Base-by-base conservation (phyloP, 2,888 invertebrate genomes). In the Lycia hirtaria region DNA sequence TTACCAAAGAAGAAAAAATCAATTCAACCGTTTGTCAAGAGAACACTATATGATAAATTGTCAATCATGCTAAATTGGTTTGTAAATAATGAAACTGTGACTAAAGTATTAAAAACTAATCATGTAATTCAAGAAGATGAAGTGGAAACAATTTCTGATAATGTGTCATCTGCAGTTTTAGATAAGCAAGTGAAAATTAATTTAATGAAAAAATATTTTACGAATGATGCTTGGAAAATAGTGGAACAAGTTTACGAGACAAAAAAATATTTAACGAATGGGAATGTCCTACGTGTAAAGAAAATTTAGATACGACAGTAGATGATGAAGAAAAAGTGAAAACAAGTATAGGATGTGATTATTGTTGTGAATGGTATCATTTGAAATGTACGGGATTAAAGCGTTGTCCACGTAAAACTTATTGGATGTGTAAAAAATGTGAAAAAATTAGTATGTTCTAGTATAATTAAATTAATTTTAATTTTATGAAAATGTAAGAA, bases 181-280 rank as follows among this genome's bases (percentile, higher is more conserved):
- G n/a, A n/a, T n/a, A n/a, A n/a, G n/a, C n/a, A n/a, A n/a, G n/a
- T n/a, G n/a, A n/a, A n/a, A n/a, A n/a, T n/a, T n/a, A n/a, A n/a
- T n/a, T n/a, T n/a, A n/a, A n/a, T n/a, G n/a, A n/a, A n/a, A n/a
- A n/a, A n/a, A n/a, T n/a, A n/a, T n/a, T n/a, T n/a, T n/a, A n/a
- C n/a, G n/a, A n/a, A n/a, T n/a, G n/a, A n/a, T n/a, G n/a, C n/a
- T n/a, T n/a, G n/a, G n/a, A n/a, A n/a, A n/a, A n/a, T n/a, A n/a
- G n/a, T n/a, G n/a, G n/a, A n/a, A 48, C 15, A 22, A 17, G 22
- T 41, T 62, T 63, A 68, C 44, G 60, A 35, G 33, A 35, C 56
- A 58, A 67, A 62, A 65, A 58, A 69, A 62, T 4, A 35, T 35
- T 35, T 15, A 35, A 35, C 33, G 33, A 35, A 35, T 35, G 33